A percentile compares a stretch with the other conserved stretches of the same genome.
These are phyloP conservation scores for Myotis pilosus DNA, from an alignment of 2,797 vertebrate genomes.

Conservation along the genomic window DNA sequence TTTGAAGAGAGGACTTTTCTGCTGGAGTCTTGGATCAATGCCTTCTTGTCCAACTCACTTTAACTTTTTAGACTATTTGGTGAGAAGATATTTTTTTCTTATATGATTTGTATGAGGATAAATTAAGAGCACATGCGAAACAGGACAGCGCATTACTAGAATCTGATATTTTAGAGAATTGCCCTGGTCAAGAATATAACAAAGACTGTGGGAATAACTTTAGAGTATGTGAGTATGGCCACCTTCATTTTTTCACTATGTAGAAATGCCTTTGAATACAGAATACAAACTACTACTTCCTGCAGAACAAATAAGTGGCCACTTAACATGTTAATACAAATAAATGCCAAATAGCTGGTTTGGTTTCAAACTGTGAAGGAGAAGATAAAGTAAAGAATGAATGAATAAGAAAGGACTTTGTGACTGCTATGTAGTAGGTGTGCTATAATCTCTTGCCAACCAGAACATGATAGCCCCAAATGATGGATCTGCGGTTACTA, in stretches of 20 bases:
- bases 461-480: not conserved
- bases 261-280: not conserved
- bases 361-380: not conserved
- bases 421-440: not conserved
- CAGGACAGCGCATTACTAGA: not conserved
- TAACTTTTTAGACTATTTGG: not conserved
- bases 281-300: not conserved
- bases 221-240: not conserved
- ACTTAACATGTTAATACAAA: not conserved
- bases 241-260: not conserved
- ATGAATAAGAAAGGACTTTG: not conserved
- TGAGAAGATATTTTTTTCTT: constrained; percentile 16
- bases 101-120: not conserved
- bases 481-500: not conserved
- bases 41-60: not conserved
- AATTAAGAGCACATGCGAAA: not conserved
- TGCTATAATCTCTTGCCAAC: not conserved
- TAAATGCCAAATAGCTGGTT: not conserved
- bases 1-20: not conserved
- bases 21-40: not conserved
- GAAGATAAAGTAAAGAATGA: not conserved
- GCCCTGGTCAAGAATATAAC: not conserved
- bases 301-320: not conserved
- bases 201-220: not conserved
- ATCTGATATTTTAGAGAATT: not conserved